These are phyloP conservation scores for Nephrotoma flavescens DNA, from an alignment of 2,888 invertebrate species.

Conservation along the genomic window DNA sequence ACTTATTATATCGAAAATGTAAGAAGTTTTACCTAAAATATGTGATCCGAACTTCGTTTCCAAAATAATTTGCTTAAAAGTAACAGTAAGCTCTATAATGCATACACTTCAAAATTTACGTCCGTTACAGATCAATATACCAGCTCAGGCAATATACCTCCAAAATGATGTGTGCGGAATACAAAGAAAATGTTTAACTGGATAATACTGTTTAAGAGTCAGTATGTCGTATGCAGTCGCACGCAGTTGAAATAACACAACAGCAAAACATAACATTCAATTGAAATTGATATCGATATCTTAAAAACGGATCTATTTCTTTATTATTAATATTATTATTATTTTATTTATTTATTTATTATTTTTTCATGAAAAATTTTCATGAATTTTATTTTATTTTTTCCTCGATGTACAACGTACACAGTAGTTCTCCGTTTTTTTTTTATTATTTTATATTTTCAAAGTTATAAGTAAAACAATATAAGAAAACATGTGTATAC, in stretches of 20 bases:
- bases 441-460: background rate
- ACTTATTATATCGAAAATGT: no score
- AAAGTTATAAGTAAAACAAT: background rate
- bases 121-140: no score
- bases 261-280: background rate
- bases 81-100: no score
- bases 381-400: background rate
- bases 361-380: background rate
- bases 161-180: no score
- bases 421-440: background rate
- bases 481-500: background rate
- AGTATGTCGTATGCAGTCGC: background rate
- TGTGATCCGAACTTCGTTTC: no score
- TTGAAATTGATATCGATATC: constrained; percentile 1
- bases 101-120: no score
- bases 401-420: background rate
- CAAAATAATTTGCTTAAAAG: no score
- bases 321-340: background rate
- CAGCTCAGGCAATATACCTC: no score
- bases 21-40: no score
- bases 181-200: background rate
- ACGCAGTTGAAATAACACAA: background rate
- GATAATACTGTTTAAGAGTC: background rate
- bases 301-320: constrained; percentile 1
- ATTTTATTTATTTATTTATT: constrained; percentile 1